phyloP scores from a whole-genome alignment of 2,113 vertebrate genomes.

The Leptobrachium ailaonicum region DNA sequence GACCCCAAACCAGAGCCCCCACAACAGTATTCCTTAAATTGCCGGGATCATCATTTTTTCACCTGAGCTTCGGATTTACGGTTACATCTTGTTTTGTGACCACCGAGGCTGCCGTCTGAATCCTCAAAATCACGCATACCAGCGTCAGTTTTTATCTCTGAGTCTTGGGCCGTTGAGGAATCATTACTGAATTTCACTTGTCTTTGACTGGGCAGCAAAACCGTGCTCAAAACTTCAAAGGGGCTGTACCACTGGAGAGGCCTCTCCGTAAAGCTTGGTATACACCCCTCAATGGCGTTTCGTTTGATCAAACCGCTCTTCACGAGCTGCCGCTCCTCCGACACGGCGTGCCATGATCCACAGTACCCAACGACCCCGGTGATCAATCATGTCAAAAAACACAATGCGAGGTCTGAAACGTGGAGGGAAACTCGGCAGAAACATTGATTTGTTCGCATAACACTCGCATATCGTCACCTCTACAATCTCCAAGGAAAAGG shows the following conservation, averaged over 20 bases:
- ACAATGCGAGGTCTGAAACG: not conserved
- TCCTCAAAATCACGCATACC: constrained; percentile 2
- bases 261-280: not conserved
- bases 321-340: not conserved
- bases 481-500: too few relatives aligned
- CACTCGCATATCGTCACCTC: too few relatives aligned
- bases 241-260: not conserved
- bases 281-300: constrained; percentile 6
- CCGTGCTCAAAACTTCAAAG: not conserved
- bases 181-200: constrained; percentile 13
- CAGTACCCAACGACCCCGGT: not conserved
- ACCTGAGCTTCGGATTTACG: too few relatives aligned
- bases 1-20: too few relatives aligned
- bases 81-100: too few relatives aligned
- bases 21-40: too few relatives aligned
- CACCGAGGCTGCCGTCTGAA: constrained; percentile 1
- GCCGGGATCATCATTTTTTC: too few relatives aligned
- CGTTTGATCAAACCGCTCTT: constrained; percentile 28
- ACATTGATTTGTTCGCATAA: too few relatives aligned
- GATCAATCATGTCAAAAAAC: not conserved
- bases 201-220: not conserved
- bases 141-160: constrained; percentile 25
- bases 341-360: not conserved
- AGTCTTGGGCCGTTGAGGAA: constrained; percentile 10
- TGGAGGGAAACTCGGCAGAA: too few relatives aligned